Evolutionary conservation across 2,888 invertebrate species (phyloP).

Genomic region (Pandemis corylana): DNA sequence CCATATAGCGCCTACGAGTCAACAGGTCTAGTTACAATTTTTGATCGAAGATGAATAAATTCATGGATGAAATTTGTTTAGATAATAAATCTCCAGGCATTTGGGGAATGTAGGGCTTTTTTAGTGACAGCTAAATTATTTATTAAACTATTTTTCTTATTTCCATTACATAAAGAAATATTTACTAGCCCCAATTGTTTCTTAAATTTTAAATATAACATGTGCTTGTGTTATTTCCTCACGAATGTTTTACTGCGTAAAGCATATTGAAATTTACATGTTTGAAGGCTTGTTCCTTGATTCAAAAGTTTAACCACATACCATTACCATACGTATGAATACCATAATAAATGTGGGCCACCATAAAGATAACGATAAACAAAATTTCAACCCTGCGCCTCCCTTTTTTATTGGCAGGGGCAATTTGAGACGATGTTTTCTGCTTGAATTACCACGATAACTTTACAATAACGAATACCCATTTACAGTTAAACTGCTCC

Average conservation of each 20-base stretch:
- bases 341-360: constrained; percentile 78
- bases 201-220: not conserved
- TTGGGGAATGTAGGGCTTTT: no score
- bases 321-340: constrained; percentile 78
- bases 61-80: no score
- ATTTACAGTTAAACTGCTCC: constrained; percentile 40
- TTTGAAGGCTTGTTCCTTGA: constrained; percentile 54
- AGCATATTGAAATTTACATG: constrained; percentile 49
- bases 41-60: no score
- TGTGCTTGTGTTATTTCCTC: not conserved
- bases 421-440: constrained; percentile 82
- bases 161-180: not conserved
- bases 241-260: not conserved
- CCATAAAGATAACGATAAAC: constrained; percentile 84
- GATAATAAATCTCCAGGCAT: no score
- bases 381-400: constrained; percentile 79
- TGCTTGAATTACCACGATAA: constrained; percentile 63
- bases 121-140: no score
- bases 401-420: constrained; percentile 83
- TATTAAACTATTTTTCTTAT: not conserved
- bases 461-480: constrained; percentile 44
- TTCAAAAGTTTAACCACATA: constrained; percentile 73
- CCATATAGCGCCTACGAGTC: no score
- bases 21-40: no score
- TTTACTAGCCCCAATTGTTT: not conserved